Conservation (phyloP, 2,888 invertebrate genomes). For the Malachius bipustulatus region DNA sequence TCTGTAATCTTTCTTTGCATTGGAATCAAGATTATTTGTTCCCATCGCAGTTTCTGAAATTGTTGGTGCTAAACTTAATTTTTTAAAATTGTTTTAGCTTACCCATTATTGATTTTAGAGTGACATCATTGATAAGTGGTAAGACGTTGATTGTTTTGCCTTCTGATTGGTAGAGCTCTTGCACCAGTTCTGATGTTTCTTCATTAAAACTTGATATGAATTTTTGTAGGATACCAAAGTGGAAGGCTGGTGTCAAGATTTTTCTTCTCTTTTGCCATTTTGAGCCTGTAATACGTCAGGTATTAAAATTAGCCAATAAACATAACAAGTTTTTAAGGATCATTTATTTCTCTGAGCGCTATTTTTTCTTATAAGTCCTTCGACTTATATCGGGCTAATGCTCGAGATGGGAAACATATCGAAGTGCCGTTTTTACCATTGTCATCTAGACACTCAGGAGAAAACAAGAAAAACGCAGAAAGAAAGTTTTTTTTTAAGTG, state of each 20-base stretch:
- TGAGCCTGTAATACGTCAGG: constrained; percentile 18
- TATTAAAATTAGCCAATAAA: too few relatives aligned
- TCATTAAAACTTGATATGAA: constrained; percentile 21
- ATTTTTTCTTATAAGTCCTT: too few relatives aligned
- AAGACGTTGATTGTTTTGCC: constrained; percentile 10
- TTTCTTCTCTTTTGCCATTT: constrained; percentile 23
- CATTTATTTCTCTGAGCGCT: too few relatives aligned
- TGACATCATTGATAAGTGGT: constrained; percentile 12
- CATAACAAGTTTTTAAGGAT: too few relatives aligned
- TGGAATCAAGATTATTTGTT: constrained; percentile 17
- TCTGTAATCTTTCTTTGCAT: constrained; percentile 18
- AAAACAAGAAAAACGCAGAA: too few relatives aligned
- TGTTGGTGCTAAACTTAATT: background rate
- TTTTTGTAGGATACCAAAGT: constrained; percentile 23
- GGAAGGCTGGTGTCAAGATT: constrained; percentile 25
- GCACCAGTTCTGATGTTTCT: constrained; percentile 20
- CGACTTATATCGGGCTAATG: too few relatives aligned
- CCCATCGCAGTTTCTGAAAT: constrained; percentile 17
- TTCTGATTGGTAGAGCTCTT: constrained; percentile 7
- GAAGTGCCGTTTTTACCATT: too few relatives aligned
- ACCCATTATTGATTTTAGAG: constrained; percentile 8
- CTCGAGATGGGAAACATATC: too few relatives aligned
- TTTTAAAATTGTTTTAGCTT: too few relatives aligned
- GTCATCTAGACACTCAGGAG: too few relatives aligned
- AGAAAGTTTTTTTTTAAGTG: too few relatives aligned